These are phyloP conservation scores for Eleutherodactylus coqui DNA, from an alignment of 2,797 vertebrate genomes.

Conservation along the genomic window DNA sequence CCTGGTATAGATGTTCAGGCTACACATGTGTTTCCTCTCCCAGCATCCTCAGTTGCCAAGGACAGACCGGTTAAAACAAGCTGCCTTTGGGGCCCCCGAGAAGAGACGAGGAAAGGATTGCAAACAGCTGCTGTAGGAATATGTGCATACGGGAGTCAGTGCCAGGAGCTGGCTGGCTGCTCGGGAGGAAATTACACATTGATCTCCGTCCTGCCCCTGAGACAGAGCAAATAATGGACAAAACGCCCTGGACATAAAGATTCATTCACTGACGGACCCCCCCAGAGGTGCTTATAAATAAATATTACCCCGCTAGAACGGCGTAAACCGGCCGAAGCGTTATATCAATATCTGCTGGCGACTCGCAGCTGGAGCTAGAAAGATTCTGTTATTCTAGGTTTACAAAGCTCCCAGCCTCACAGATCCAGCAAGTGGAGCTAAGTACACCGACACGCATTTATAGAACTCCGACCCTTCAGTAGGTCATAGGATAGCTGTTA, in stretches of 20 bases:
- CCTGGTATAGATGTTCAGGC: background rate
- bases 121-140: constrained; percentile 44
- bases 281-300: background rate
- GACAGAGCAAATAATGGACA: constrained; percentile 19
- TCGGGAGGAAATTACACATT: constrained; percentile 34
- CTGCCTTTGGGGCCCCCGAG: constrained; percentile 9
- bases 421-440: background rate
- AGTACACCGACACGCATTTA: background rate
- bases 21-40: constrained; percentile 56
- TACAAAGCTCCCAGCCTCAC: background rate
- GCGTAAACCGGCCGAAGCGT: background rate
- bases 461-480: background rate
- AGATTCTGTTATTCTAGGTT: background rate
- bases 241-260: background rate
- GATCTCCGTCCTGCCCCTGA: constrained; percentile 25
- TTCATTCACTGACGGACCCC: background rate
- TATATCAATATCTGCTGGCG: background rate
- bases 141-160: constrained; percentile 24
- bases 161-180: constrained; percentile 49
- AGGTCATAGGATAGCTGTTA: background rate
- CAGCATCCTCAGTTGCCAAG: constrained; percentile 50
- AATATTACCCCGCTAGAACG: background rate
- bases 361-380: background rate
- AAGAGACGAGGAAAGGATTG: constrained; percentile 37
- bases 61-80: constrained; percentile 43